A percentile compares a stretch with the other conserved stretches of the same genome.
phyloP scores from a whole-genome alignment of 2,797 vertebrate species.

The Miichthys miiuy region DNA sequence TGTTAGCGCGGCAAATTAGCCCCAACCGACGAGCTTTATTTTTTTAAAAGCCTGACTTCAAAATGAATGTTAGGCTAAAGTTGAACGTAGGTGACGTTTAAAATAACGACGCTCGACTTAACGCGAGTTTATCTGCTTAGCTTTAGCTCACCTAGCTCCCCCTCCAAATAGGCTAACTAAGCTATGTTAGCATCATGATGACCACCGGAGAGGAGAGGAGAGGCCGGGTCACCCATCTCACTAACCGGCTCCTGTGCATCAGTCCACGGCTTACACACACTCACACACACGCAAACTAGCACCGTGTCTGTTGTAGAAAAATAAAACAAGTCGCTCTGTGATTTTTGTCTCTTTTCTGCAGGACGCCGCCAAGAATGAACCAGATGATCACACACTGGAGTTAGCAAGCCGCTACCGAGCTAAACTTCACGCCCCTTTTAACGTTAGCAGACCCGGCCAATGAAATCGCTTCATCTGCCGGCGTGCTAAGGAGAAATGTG shows the following conservation, averaged over 20 bases:
- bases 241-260: slow-evolving; percentile 14
- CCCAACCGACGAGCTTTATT: background rate
- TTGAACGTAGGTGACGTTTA: slow-evolving; percentile 1
- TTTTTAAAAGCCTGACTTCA: background rate
- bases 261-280: background rate
- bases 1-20: slow-evolving; percentile 39
- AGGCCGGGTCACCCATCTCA: slow-evolving; percentile 40
- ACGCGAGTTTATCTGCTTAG: slow-evolving; percentile 7
- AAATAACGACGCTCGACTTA: background rate
- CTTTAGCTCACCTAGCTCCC: slow-evolving; percentile 52
- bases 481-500: slow-evolving; percentile 38
- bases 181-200: slow-evolving; percentile 71
- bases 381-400: slow-evolving; percentile 31
- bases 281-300: background rate
- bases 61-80: background rate
- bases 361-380: slow-evolving; percentile 47
- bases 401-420: slow-evolving; percentile 27
- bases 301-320: background rate
- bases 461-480: slow-evolving; percentile 49
- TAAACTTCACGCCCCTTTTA: slow-evolving; percentile 73
- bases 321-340: background rate
- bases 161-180: slow-evolving; percentile 58
- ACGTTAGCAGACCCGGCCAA: slow-evolving; percentile 59
- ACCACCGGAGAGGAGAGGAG: slow-evolving; percentile 41
- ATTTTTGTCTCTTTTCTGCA: slow-evolving; percentile 18